These are phyloP conservation scores for Mormyrus lacerda DNA, from an alignment of 2,113 vertebrate species.

Conservation along the genomic window DNA sequence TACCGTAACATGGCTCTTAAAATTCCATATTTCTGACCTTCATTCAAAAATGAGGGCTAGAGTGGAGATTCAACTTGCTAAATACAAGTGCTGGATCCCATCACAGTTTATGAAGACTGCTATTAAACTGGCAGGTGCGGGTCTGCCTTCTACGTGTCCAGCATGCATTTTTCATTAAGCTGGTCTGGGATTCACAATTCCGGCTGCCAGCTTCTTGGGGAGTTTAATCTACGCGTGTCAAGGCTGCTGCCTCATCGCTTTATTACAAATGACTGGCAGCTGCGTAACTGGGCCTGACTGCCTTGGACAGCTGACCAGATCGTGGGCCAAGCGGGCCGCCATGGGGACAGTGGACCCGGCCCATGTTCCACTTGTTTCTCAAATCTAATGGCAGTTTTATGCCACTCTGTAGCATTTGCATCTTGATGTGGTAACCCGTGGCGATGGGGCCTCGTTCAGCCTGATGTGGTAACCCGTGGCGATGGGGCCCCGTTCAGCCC, in stretches of 20 bases:
- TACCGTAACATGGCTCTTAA: neutral
- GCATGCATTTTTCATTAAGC: neutral
- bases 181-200: neutral
- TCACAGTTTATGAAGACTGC: neutral
- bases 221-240: conserved; percentile 2
- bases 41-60: neutral
- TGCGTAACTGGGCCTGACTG: conserved; percentile 6
- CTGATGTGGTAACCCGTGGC: neutral
- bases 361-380: neutral
- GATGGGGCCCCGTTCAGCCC: neutral
- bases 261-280: conserved; percentile 21
- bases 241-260: conserved; percentile 1
- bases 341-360: neutral
- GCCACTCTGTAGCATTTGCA: neutral
- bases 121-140: neutral
- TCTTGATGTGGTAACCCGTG: neutral
- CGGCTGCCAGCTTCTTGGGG: neutral
- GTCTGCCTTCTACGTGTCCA: neutral
- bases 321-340: neutral
- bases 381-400: neutral
- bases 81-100: neutral
- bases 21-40: neutral
- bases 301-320: neutral
- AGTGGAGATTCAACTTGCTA: neutral
- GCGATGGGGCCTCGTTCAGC: neutral